phyloP scores from a whole-genome alignment of 2,888 invertebrate species.

The Dione vanillae region DNA sequence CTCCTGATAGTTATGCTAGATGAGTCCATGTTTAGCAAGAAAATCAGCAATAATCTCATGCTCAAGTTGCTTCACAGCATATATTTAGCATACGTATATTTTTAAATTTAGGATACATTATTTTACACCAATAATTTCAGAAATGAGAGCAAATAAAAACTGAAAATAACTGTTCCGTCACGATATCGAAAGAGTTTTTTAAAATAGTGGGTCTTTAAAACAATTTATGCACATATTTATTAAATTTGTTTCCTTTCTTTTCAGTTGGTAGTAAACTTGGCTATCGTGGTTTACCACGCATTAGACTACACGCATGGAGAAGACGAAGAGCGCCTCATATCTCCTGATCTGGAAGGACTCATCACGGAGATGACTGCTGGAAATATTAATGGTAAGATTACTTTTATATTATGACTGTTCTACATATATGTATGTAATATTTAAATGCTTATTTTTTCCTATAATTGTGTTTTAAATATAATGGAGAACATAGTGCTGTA shows the following conservation, averaged over 20 bases:
- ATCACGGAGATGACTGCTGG: slow-evolving; percentile 93
- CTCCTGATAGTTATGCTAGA: slow-evolving; percentile 63
- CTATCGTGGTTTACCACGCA: slow-evolving; percentile 93
- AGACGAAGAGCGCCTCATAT: slow-evolving; percentile 94
- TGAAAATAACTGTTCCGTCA: background rate
- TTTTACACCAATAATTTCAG: background rate
- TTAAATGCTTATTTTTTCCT: too few relatives aligned
- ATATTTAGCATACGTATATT: too few relatives aligned
- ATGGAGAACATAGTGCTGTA: too few relatives aligned
- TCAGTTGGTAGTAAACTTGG: slow-evolving; percentile 92
- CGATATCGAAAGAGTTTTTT: background rate
- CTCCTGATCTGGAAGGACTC: slow-evolving; percentile 92
- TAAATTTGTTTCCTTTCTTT: slow-evolving; percentile 54
- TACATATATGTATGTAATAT: background rate
- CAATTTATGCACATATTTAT: background rate
- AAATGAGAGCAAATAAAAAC: background rate
- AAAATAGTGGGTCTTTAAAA: too few relatives aligned
- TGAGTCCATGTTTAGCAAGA: slow-evolving; percentile 48
- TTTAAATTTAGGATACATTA: too few relatives aligned
- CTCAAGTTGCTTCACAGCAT: background rate
- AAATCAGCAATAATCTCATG: slow-evolving; percentile 23
- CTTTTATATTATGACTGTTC: background rate
- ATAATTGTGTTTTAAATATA: too few relatives aligned
- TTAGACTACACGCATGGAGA: slow-evolving; percentile 94
- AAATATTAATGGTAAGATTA: slow-evolving; percentile 77